phyloP scores from a whole-genome alignment of 2,113 vertebrate genomes.

The Phylloscopus whistleri region DNA sequence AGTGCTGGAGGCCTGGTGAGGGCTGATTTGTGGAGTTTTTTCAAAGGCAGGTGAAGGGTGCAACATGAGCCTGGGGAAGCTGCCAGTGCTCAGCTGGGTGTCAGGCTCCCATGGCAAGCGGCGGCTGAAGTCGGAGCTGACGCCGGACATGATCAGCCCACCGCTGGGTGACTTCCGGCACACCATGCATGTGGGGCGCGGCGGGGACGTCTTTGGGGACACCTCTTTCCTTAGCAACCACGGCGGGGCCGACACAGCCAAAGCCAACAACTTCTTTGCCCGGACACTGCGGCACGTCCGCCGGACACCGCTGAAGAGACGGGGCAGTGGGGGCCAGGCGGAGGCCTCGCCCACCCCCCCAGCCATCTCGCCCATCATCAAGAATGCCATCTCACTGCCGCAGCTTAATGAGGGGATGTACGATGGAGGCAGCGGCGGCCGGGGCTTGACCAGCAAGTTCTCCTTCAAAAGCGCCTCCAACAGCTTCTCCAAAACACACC shows the following conservation, averaged over 20 bases:
- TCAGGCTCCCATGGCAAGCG: constrained; percentile 84
- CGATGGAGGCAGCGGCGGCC: constrained; percentile 2
- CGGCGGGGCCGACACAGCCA: constrained; percentile 66
- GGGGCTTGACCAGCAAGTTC: constrained; percentile 64
- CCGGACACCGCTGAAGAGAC: constrained; percentile 62
- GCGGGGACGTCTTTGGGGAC: constrained; percentile 92
- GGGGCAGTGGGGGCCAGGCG: constrained; percentile 58
- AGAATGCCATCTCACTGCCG: constrained; percentile 90
- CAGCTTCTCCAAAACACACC: constrained; percentile 75
- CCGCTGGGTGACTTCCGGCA: constrained; percentile 93
- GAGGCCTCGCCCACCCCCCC: constrained; percentile 79
- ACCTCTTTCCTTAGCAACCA: constrained; percentile 96
- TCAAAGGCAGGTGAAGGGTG: background rate
- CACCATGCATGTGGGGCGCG: constrained; percentile 94
- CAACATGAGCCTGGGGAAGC: constrained; percentile 89
- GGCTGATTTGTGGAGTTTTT: background rate
- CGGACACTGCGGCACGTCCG: constrained; percentile 85
- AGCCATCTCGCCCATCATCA: constrained; percentile 90
- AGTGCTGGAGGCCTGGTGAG: background rate
- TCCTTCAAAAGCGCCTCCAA: constrained; percentile 78
- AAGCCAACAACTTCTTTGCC: constrained; percentile 80
- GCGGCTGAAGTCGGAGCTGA: constrained; percentile 83
- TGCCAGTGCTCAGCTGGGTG: constrained; percentile 85
- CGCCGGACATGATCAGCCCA: constrained; percentile 92
- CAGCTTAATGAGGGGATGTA: constrained; percentile 81